A percentile compares a stretch with the other conserved stretches of the same genome.
Evolutionary conservation across 2,113 vertebrate species (phyloP).

Genomic region (Malurus alboscapulatus): DNA sequence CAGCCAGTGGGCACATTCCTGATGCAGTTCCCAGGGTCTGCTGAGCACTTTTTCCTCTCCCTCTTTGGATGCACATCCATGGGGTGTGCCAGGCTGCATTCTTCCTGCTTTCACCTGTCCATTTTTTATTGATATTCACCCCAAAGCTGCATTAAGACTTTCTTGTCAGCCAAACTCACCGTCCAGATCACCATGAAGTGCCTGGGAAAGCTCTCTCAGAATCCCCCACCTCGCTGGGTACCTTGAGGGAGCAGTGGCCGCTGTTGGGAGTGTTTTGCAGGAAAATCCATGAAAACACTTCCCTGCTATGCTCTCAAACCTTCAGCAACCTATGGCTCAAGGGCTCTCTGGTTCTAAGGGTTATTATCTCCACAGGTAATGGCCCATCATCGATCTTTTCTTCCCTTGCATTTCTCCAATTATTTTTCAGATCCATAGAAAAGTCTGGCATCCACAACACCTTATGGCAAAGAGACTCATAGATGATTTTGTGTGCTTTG

Average conservation of each 20-base stretch:
- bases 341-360: background rate
- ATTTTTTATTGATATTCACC: background rate
- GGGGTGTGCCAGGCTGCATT: background rate
- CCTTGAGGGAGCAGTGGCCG: background rate
- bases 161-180: background rate
- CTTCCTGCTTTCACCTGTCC: background rate
- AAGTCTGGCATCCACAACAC: background rate
- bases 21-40: background rate
- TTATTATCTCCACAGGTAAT: background rate
- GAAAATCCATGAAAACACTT: background rate
- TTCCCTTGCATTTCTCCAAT: background rate
- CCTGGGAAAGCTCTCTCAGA: background rate
- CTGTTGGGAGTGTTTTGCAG: background rate
- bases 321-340: background rate
- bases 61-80: background rate
- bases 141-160: background rate
- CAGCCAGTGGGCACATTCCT: background rate
- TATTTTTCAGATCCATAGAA: background rate
- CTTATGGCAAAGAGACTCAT: background rate
- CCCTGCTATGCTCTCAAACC: background rate
- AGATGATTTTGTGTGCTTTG: background rate
- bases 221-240: background rate
- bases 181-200: fast-evolving
- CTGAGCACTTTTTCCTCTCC: background rate
- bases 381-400: background rate